Evolutionary conservation across 2,113 vertebrate genomes (phyloP).

Genomic region (Anarhynchus alexandrinus): DNA sequence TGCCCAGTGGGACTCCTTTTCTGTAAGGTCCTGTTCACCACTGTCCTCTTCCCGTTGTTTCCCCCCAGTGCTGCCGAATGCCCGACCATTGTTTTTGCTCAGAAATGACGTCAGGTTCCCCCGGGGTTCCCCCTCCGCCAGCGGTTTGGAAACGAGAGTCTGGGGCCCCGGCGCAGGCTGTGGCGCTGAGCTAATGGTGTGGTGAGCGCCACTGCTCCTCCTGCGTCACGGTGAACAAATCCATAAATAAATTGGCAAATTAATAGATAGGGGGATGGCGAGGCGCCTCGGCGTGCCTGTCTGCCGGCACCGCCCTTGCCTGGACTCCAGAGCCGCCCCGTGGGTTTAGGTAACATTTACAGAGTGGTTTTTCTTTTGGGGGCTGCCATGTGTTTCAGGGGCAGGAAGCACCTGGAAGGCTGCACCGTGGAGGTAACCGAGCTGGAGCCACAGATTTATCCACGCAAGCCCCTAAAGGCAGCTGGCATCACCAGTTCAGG

Average conservation of each 20-base stretch:
- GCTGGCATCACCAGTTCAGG: neutral
- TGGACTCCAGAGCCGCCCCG: fast-evolving
- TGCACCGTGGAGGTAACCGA: fast-evolving
- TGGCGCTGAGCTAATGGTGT: neutral
- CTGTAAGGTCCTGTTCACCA: neutral
- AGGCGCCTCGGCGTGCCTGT: neutral
- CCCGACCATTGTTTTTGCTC: neutral
- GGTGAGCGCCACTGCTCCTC: fast-evolving
- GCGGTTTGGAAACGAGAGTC: neutral
- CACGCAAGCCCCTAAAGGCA: neutral
- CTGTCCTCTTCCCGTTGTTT: neutral
- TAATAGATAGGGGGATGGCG: fast-evolving
- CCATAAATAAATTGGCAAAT: neutral
- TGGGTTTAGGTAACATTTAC: neutral
- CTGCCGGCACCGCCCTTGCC: fast-evolving
- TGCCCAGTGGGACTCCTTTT: neutral
- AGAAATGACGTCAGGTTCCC: neutral
- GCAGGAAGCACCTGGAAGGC: neutral
- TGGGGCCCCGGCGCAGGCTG: neutral
- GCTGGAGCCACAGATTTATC: neutral
- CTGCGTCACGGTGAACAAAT: fast-evolving
- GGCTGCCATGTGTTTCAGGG: fast-evolving
- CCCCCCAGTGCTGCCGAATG: fast-evolving
- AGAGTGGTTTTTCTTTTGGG: neutral
- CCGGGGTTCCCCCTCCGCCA: fast-evolving